These are phyloP conservation scores for Brachyalestes nurse DNA, from an alignment of 2,797 vertebrate species.

Conservation along the genomic window DNA sequence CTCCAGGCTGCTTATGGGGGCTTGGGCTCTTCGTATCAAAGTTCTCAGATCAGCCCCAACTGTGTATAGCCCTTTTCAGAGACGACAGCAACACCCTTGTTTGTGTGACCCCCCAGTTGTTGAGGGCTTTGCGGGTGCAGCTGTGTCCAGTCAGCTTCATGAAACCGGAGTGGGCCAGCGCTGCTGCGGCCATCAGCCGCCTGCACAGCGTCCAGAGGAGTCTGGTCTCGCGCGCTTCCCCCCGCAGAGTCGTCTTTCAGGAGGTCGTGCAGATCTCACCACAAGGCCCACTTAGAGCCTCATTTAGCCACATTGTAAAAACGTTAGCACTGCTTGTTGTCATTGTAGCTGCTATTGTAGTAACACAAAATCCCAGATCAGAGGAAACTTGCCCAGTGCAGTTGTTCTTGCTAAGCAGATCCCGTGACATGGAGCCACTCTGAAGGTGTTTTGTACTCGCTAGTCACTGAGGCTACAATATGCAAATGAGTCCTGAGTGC, in stretches of 20 bases:
- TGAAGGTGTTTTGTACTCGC: not conserved
- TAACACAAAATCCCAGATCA: constrained; percentile 26
- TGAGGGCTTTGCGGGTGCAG: constrained; percentile 76
- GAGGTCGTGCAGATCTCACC: constrained; percentile 31
- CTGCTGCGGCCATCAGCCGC: constrained; percentile 66
- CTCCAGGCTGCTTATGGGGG: constrained; percentile 58
- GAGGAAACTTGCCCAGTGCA: constrained; percentile 3
- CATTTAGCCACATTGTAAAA: constrained; percentile 26
- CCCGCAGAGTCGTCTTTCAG: constrained; percentile 34
- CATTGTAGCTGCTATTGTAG: constrained; percentile 15
- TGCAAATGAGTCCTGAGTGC: not conserved
- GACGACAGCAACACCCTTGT: constrained; percentile 86
- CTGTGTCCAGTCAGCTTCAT: constrained; percentile 83
- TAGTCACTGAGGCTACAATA: not conserved
- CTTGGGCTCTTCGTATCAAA: constrained; percentile 60
- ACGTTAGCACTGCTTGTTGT: constrained; percentile 1
- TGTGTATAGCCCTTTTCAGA: constrained; percentile 63
- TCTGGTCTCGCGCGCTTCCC: constrained; percentile 48
- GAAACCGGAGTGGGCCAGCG: constrained; percentile 83
- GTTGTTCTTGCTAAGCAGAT: constrained; percentile 24
- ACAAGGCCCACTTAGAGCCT: not conserved
- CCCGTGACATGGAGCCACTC: not conserved
- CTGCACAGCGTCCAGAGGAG: constrained; percentile 62
- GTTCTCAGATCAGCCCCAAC: constrained; percentile 63
- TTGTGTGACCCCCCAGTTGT: constrained; percentile 86